Evolutionary conservation across 2,888 invertebrate genomes (phyloP).

Genomic region (Autographa pulchrina): DNA sequence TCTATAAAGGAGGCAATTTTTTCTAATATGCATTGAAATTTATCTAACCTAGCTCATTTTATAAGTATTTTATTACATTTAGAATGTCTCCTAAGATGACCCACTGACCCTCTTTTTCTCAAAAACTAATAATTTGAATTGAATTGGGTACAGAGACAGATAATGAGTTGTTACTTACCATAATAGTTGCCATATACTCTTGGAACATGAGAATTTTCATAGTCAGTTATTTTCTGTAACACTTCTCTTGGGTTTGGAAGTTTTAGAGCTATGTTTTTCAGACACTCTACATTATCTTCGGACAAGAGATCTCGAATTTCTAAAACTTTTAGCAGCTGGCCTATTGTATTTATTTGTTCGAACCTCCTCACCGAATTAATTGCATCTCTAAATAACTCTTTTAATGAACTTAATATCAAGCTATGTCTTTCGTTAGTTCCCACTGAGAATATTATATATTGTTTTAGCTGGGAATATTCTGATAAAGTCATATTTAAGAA

Average conservation of each 20-base stretch:
- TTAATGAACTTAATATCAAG: slow-evolving; percentile 71
- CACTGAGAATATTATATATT: slow-evolving; percentile 70
- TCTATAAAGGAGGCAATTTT: too few relatives aligned
- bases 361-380: slow-evolving; percentile 81
- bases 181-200: slow-evolving; percentile 67
- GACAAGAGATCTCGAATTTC: slow-evolving; percentile 80
- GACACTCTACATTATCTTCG: slow-evolving; percentile 75
- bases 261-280: slow-evolving; percentile 75
- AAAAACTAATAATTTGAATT: too few relatives aligned
- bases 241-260: slow-evolving; percentile 67
- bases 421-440: slow-evolving; percentile 70
- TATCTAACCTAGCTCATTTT: too few relatives aligned
- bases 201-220: slow-evolving; percentile 67
- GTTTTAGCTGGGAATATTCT: slow-evolving; percentile 74
- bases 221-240: slow-evolving; percentile 69
- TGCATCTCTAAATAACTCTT: slow-evolving; percentile 74
- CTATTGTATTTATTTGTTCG: slow-evolving; percentile 76
- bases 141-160: background rate
- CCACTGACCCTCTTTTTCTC: too few relatives aligned
- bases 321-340: slow-evolving; percentile 75
- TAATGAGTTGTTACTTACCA: slow-evolving; percentile 64
- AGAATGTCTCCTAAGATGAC: too few relatives aligned
- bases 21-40: too few relatives aligned
- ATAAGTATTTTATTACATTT: too few relatives aligned
- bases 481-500: slow-evolving; percentile 72